Base-by-base conservation (phyloP, 2,888 invertebrate species). In the Agriopis aurantiaria region DNA sequence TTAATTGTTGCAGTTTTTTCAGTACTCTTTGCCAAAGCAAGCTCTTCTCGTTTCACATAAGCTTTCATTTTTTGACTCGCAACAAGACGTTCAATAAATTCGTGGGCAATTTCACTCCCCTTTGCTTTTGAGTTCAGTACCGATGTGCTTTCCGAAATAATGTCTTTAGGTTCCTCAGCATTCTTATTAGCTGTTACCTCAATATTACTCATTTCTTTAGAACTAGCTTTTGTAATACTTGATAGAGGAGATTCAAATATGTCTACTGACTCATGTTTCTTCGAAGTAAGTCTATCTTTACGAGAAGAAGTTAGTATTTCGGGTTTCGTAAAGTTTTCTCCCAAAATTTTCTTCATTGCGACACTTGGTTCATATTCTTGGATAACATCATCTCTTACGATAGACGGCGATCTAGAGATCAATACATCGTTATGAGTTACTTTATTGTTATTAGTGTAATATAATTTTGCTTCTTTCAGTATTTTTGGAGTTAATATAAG, bases 291-390 rank as follows among this genome's bases (percentile, higher is more conserved):
- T 46, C 79, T 86, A 10, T 76, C 76, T 75, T 82, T 86, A 40
- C 80, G 74, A 8, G 82, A 61, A n/a, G 83, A 79, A 0, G 84
- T 75, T 33, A 82, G 65, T 2, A 80, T 66, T 23, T 90, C 87
- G 1, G 81, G 59, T 69, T 85, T 86, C n/a, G 82, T 78, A 1
- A 85, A 76, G 74, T 82, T 89, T 69, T 92, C 88, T n/a, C 87
- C 88, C n/a, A 92, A 71, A 45, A 91, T 80, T 72, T 85, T 91
- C 59, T 87, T 90, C 17, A 91, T 88, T 43, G 86, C 85, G 52
- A 79, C 88, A 0, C 81, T 89, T 0, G 88, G 88, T 78, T 87
- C 83, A 65, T 83, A 86, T 68, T 87, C 80, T 40, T 82, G 81
- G 0, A 71, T 71, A 0, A 73, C 70, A 33, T 85, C 83, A 8